A percentile compares a stretch with the other conserved stretches of the same genome.
Evolutionary conservation across 2,888 invertebrate species (phyloP).

Genomic region (Clepsis dumicolana): DNA sequence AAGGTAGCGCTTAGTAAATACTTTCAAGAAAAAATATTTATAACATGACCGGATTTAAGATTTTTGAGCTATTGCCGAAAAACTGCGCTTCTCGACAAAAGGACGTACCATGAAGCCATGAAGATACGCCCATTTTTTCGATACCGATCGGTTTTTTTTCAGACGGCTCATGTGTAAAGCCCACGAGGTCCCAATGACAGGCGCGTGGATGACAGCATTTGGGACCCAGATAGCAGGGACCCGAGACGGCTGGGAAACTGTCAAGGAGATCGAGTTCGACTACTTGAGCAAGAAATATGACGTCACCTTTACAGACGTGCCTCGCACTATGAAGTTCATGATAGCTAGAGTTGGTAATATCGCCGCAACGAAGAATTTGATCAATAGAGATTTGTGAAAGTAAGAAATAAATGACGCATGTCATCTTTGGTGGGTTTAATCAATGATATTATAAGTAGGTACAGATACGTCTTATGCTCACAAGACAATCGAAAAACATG

Average conservation of each 20-base stretch:
- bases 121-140: too few species aligned
- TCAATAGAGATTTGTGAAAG: not conserved
- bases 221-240: not conserved
- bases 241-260: constrained; percentile 3
- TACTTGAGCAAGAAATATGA: not conserved
- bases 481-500: too few species aligned
- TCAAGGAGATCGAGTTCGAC: not conserved
- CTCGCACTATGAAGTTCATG: constrained; percentile 4
- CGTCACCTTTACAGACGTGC: not conserved
- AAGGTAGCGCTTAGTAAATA: too few species aligned
- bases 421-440: too few species aligned
- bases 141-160: too few species aligned
- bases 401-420: not conserved
- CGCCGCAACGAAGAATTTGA: not conserved
- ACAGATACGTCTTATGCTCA: too few species aligned
- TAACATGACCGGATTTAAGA: too few species aligned
- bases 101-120: too few species aligned
- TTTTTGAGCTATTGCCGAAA: too few species aligned
- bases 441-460: too few species aligned
- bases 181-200: constrained; percentile 4
- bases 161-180: constrained; percentile 7
- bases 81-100: too few species aligned
- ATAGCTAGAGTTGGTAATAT: not conserved
- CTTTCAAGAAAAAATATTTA: too few species aligned
- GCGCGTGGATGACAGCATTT: not conserved